Evolutionary conservation across 2,113 vertebrate genomes (phyloP).

Genomic region (Pyrgilauda ruficollis): DNA sequence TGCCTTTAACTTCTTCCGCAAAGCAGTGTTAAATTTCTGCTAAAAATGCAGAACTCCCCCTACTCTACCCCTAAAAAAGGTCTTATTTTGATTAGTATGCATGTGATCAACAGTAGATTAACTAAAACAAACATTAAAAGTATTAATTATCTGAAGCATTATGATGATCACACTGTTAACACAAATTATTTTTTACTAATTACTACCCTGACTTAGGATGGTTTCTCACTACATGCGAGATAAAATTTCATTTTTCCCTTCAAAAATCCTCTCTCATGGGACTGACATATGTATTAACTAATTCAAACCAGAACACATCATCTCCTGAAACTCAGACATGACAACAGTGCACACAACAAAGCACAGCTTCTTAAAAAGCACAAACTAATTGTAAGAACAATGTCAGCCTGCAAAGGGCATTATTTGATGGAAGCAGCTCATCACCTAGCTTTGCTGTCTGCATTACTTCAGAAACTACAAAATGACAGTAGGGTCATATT

Average conservation of each 20-base stretch:
- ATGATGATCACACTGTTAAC: not conserved
- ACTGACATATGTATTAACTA: not conserved
- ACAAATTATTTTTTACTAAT: not conserved
- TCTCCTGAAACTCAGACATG: not conserved
- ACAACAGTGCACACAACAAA: rapidly evolving
- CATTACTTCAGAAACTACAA: not conserved
- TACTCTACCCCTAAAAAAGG: not conserved
- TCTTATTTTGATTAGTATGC: not conserved
- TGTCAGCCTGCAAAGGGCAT: not conserved
- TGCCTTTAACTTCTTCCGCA: not conserved
- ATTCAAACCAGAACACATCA: not conserved
- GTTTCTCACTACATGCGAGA: rapidly evolving
- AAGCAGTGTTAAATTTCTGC: not conserved
- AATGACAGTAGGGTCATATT: rapidly evolving
- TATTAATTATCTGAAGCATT: rapidly evolving
- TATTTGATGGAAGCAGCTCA: not conserved
- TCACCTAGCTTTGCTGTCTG: not conserved
- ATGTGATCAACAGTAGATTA: not conserved
- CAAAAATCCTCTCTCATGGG: not conserved
- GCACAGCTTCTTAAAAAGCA: not conserved
- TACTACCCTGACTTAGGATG: not conserved
- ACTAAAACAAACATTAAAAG: not conserved
- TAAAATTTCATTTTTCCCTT: not conserved
- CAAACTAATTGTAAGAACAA: not conserved
- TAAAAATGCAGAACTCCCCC: not conserved